These are phyloP conservation scores for Sula dactylatra DNA, from an alignment of 2,113 vertebrate species.

Conservation along the genomic window DNA sequence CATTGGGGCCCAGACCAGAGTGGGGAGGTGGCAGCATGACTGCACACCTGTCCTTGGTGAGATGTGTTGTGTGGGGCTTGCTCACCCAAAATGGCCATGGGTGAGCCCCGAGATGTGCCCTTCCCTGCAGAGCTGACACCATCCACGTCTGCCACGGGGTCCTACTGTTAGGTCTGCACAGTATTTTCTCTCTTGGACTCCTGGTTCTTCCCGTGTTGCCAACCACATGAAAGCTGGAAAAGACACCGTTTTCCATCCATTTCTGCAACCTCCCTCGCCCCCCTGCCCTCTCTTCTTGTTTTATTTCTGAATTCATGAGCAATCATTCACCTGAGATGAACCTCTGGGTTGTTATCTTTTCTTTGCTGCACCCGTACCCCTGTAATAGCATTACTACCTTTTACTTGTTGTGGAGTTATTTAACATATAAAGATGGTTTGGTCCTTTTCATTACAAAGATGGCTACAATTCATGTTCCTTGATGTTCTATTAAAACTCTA, in stretches of 20 bases:
- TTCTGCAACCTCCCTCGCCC: background rate
- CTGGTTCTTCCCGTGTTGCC: background rate
- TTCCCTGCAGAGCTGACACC: background rate
- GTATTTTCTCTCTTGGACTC: background rate
- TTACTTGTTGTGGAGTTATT: slow-evolving; percentile 46
- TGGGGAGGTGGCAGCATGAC: background rate
- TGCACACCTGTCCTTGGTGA: background rate
- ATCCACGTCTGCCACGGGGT: background rate
- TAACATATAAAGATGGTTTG: slow-evolving; percentile 50
- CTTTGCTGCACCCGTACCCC: background rate
- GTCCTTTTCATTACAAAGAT: slow-evolving; percentile 52
- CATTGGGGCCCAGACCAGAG: accelerated
- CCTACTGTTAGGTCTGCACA: background rate
- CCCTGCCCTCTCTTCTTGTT: background rate
- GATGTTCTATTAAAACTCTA: slow-evolving; percentile 71
- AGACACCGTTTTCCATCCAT: background rate
- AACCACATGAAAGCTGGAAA: background rate
- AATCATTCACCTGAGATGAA: background rate
- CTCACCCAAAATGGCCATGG: background rate
- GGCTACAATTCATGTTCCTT: slow-evolving; percentile 61
- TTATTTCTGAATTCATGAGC: slow-evolving; percentile 5
- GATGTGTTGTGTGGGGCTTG: background rate
- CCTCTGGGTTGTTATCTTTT: slow-evolving; percentile 10
- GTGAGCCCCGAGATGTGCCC: background rate
- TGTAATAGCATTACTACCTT: slow-evolving; percentile 48